These are phyloP conservation scores for Mallateleia sp. DNA, from an alignment of 2,888 invertebrate genomes.

Conservation along the genomic window DNA sequence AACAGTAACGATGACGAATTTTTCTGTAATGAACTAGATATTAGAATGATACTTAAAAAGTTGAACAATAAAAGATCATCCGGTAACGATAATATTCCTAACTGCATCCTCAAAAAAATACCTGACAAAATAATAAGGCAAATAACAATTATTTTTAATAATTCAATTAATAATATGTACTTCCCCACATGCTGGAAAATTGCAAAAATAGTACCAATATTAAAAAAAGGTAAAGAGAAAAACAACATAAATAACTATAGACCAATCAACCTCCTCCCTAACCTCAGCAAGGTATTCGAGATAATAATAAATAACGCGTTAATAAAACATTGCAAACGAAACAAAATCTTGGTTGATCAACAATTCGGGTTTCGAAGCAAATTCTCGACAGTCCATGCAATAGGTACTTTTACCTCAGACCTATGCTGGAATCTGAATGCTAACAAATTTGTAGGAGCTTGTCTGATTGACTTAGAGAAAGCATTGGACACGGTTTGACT, in stretches of 20 bases:
- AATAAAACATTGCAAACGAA: not conserved
- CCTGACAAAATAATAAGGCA: not conserved
- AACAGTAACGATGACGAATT: not conserved
- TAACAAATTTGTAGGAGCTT: not conserved
- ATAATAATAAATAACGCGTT: conserved; percentile 49
- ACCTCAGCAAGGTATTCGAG: not conserved
- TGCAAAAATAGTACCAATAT: conserved; percentile 60
- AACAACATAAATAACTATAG: not conserved
- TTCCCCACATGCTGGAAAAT: conserved; percentile 61
- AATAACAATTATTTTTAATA: conserved; percentile 63
- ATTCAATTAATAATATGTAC: conserved; percentile 59
- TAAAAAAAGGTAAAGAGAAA: conserved; percentile 34
- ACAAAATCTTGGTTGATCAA: not conserved
- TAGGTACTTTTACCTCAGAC: not conserved
- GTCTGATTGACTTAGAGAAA: not conserved
- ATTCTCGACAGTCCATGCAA: not conserved
- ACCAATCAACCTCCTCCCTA: not conserved
- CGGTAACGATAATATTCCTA: conserved; percentile 48
- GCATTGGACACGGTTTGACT: not conserved
- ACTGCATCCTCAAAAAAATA: conserved; percentile 40
- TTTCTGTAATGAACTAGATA: not conserved
- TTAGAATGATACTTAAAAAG: not conserved
- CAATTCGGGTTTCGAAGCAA: not conserved
- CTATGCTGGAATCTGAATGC: not conserved
- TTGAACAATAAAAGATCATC: conserved; percentile 39